phyloP scores from a whole-genome alignment of 2,888 invertebrate species.

The Amblyjoppa fuscipennis region DNA sequence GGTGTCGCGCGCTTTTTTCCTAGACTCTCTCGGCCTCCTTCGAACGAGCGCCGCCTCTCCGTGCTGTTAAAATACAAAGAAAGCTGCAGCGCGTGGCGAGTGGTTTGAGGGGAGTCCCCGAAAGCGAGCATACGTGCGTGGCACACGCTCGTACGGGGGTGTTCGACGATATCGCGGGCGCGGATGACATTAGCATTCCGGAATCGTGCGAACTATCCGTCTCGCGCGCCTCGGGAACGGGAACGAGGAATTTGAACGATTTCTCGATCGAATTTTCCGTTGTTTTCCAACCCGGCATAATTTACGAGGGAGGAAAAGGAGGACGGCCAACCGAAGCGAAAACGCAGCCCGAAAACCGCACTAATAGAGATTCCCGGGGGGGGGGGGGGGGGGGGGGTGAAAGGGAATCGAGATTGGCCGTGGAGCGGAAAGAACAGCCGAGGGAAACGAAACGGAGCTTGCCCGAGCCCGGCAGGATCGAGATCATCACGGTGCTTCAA shows the following conservation, averaged over 20 bases:
- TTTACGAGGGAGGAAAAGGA: slow-evolving; percentile 73
- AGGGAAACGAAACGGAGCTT: slow-evolving; percentile 5
- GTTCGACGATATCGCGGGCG: slow-evolving; percentile 29
- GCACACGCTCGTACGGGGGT: slow-evolving; percentile 17
- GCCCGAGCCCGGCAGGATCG: neutral
- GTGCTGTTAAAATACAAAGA: slow-evolving; percentile 47
- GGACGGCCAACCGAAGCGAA: slow-evolving; percentile 36
- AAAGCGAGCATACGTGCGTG: slow-evolving; percentile 50
- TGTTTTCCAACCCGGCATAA: slow-evolving; percentile 74
- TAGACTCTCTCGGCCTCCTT: neutral
- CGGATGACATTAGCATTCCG: slow-evolving; percentile 81
- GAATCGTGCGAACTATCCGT: slow-evolving; percentile 82
- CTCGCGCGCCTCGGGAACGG: slow-evolving; percentile 67
- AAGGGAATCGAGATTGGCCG: slow-evolving; percentile 15
- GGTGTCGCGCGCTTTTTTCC: slow-evolving; percentile 38
- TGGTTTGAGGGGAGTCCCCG: slow-evolving; percentile 6
- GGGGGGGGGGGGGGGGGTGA: neutral
- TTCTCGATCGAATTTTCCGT: slow-evolving; percentile 82
- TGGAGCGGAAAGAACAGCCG: slow-evolving; percentile 32
- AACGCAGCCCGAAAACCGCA: slow-evolving; percentile 43
- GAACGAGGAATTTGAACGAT: slow-evolving; percentile 81
- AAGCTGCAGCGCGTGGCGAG: slow-evolving; percentile 32
- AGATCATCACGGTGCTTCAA: neutral
- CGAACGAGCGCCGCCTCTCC: slow-evolving; percentile 1
- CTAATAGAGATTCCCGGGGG: slow-evolving; percentile 60